Evolutionary conservation across 2,797 vertebrate species (phyloP).

Genomic region (Sphenopsis melanotis): DNA sequence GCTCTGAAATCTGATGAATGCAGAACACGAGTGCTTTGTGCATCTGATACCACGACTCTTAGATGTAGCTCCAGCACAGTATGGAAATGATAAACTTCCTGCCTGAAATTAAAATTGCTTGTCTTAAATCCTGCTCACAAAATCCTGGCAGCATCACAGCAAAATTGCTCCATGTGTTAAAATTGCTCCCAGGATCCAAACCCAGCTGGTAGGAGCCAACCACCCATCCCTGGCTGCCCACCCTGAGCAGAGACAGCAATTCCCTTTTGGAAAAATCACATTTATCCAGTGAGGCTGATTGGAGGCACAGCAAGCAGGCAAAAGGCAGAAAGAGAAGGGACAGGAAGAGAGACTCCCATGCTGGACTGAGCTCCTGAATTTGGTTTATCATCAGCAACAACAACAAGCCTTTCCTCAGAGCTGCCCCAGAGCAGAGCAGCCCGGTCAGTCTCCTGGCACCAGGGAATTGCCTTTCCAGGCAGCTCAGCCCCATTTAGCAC

Average conservation of each 20-base stretch:
- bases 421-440: not conserved
- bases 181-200: not conserved
- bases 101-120: not conserved
- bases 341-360: too few species aligned
- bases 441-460: not conserved
- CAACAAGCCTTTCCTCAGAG: not conserved
- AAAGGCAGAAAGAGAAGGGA: not conserved
- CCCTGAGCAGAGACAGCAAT: not conserved
- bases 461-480: not conserved
- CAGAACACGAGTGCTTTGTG: not conserved
- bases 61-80: not conserved
- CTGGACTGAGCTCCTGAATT: not conserved
- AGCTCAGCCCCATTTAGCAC: not conserved
- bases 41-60: accelerated
- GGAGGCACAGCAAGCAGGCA: not conserved
- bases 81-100: not conserved
- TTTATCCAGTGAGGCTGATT: not conserved
- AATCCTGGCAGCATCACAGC: not conserved
- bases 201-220: not conserved
- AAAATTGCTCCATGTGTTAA: accelerated
- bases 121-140: not conserved
- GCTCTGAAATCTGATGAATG: not conserved
- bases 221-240: not conserved
- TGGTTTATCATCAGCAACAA: not conserved
- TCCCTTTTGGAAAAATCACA: not conserved